Evolutionary conservation across 2,888 invertebrate genomes (phyloP), one percentile per base, ranked within the genome.

Genomic region (Timema podura): DNA sequence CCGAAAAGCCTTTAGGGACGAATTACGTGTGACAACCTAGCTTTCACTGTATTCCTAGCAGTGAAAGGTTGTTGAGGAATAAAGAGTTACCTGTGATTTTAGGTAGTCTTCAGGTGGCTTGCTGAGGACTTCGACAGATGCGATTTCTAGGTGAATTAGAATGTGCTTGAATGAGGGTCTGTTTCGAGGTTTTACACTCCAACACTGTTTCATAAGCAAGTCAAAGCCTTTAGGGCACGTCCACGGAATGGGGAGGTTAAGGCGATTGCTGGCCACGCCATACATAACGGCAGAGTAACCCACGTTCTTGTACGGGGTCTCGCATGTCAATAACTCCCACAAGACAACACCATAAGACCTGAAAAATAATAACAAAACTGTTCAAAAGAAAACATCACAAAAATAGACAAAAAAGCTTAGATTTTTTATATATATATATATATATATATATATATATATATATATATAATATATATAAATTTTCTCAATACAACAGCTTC

Each of bases 241-340:
- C 15, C 89, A 84, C 0, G 98, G 98, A 69, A 99, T 91, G 0
- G 97, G 97, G 65, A 99, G 87, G 73, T 91, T 89, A 2, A 99
- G 86, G 57, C 94, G 93, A 80, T 96, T 94, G 73, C 92, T 95
- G 2, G 98, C 99, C 0, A 99, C 98, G 6, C 98, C 97, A 91
- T 95, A 99, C 85, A 99, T 97, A 69, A 99, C 95, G 65, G 98
- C 96, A 49, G 95, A 95, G 0, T 95, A 93, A 80, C 98, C 98
- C 70, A 98, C 92, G 78, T 95, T 94, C 79, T 93, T 92, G 82
- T 95, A 96, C 0, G 96, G 96, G 73, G 92, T 90, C 83, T 93
- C 96, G 78, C 96, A 93, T 0, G 97, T 98, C 68, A 99, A 83
- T 77, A 99, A 85, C 82, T 99, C 99, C 99, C 99, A 99, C 10